Conservation (phyloP, 2,888 invertebrate species). For the Chironomus riparius region DNA sequence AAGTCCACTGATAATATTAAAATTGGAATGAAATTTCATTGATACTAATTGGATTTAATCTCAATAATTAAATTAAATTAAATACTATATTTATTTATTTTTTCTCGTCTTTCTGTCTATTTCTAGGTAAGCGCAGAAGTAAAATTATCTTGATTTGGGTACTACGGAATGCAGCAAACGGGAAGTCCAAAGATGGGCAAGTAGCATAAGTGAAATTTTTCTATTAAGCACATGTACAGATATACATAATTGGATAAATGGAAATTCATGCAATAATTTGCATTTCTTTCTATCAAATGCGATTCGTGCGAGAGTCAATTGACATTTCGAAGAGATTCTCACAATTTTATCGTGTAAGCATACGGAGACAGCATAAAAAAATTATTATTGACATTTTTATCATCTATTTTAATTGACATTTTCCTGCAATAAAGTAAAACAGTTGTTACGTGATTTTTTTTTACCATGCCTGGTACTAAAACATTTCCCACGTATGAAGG, state of each 20-base stretch:
- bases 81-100: no score
- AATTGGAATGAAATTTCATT: slow-evolving; percentile 6
- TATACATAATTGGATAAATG: not conserved
- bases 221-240: not conserved
- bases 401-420: slow-evolving; percentile 20
- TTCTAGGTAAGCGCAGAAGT: slow-evolving; percentile 8
- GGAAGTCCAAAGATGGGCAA: slow-evolving; percentile 16
- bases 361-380: not conserved
- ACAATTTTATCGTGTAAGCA: not conserved
- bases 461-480: not conserved
- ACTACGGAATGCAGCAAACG: not conserved
- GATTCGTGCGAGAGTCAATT: not conserved
- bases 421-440: not conserved
- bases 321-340: not conserved
- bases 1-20: not conserved
- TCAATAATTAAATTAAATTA: slow-evolving; percentile 9
- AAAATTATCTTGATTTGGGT: not conserved
- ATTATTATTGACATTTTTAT: slow-evolving; percentile 13
- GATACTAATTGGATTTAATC: slow-evolving; percentile 19
- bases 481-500: not conserved
- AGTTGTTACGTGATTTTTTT: not conserved
- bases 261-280: not conserved
- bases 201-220: not conserved
- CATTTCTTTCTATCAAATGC: not conserved
- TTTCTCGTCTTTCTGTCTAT: not conserved